Evolutionary conservation across 2,888 invertebrate species (phyloP).

Genomic region (Agrochola litura): DNA sequence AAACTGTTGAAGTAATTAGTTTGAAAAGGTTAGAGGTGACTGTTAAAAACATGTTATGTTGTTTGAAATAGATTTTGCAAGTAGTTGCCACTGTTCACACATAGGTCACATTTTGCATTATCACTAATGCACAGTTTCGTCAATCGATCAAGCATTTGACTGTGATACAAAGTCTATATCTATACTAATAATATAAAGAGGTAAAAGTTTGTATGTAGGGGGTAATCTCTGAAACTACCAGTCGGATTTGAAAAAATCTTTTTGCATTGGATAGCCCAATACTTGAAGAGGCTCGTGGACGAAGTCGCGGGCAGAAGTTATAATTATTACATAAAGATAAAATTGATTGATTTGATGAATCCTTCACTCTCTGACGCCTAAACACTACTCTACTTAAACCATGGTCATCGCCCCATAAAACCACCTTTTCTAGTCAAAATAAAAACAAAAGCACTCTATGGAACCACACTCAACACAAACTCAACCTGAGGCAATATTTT

Average conservation of each 20-base stretch:
- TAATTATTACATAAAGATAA: not conserved
- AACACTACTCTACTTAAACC: too few relatives aligned
- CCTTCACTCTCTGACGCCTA: not conserved
- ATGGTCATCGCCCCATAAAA: not conserved
- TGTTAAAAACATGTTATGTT: too few relatives aligned
- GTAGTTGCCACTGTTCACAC: constrained; percentile 1
- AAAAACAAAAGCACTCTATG: not conserved
- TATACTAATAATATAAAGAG: too few relatives aligned
- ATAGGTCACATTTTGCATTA: constrained; percentile 5
- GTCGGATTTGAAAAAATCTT: too few relatives aligned
- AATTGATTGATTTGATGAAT: not conserved
- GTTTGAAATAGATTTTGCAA: constrained; percentile 19
- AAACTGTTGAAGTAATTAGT: constrained; percentile 45
- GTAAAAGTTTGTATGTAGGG: too few relatives aligned
- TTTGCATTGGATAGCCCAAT: too few relatives aligned
- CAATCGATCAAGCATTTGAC: not conserved
- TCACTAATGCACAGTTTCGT: constrained; percentile 6
- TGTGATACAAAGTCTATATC: not conserved
- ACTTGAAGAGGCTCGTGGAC: too few relatives aligned
- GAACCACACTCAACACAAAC: not conserved
- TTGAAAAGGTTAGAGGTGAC: constrained; percentile 15
- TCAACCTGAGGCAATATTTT: not conserved
- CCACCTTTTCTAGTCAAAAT: too few relatives aligned
- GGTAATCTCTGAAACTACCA: too few relatives aligned
- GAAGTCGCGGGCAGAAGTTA: too few relatives aligned